Evolutionary conservation across 1,140 invertebrate genomes (phyloP), one percentile per base, ranked within the genome.

Genomic region (Temnothorax longispinosus): DNA sequence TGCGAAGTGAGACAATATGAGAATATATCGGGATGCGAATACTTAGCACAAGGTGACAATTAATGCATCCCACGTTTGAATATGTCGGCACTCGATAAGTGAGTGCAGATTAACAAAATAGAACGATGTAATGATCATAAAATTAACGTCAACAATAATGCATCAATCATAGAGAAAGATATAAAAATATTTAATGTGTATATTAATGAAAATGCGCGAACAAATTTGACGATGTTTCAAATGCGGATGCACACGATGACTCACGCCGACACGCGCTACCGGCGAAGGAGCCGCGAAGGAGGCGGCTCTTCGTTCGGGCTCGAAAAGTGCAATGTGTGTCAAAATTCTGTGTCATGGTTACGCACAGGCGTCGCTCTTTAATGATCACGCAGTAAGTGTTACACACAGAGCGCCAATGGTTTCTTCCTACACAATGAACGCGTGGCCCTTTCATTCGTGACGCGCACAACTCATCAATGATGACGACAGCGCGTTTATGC

Each of bases 271-370:
- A 38, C 50, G 47, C 21, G 50, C 50, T 81, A 50, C 80, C 54
- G 80, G 56, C 38, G 56, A 76, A 44, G 21, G 32, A 77, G 58
- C 27, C 41, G 44, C 58, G 21, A 58, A 81, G 65, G 27, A 74
- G 80, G 32, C 54, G 78, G 65, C 78, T 72, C 78, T 60, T 72
- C 69, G 54, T 74, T 56, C 54, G 75, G 74, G 50, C 71, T 81
- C 84, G 71, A 81, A 81, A 81, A 60, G 71, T 60, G 74, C 74
- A 74, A 87, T 74, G 41, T 60, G 52, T 78, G 84, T 78, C 72
- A 64, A 89, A 90, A 89, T 87, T 90, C 65, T 78, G 81, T 84
- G 88, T 88, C 88, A 89, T 65, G 80, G 91, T 90, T 88, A 78
- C 71, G 54, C 71, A 72, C 62, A 71, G 50, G 56, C 88, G 54